Evolutionary conservation across 2,113 vertebrate genomes (phyloP), one percentile per base, ranked within the genome.

Genomic region (Dicrurus megarhynchus): DNA sequence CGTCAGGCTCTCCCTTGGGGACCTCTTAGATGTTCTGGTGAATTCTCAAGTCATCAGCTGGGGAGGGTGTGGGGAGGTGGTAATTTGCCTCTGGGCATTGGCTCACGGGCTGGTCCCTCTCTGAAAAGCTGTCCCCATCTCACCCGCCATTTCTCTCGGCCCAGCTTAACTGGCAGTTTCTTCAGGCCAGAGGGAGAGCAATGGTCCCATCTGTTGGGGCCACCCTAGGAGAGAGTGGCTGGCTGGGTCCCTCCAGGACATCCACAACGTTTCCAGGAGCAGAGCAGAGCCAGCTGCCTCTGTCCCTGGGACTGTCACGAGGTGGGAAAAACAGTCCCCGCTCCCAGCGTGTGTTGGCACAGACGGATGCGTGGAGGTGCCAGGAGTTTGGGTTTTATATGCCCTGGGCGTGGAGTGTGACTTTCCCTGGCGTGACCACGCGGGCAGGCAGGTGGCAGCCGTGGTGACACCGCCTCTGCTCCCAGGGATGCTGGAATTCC

Each of bases 301-400:
- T 44, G 11, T 27, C 79, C 46, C 53, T 79, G 68, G 33, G 35
- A 35, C 46, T 42, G 64, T 88, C 92, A 89, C 70, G 44, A 93
- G 70, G 79, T 68, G 89, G 60, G 39, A 82, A 56, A 5, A 37
- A 16, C 16, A 12, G 52, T 60, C 39, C 17, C 68, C 0, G 4
- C 49, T 95, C 79, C 44, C 73, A 86, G 67, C 9, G 0, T 17
- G 56, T 22, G 82, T 28, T 65, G 92, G 74, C 78, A 46, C 63
- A 30, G 89, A n/a, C 0, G 23, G 80, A 39, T 0, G 3, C 0
- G 0, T 42, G 55, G 83, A 49, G 82, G 3, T 78, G 63, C 65
- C 69, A 63, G 60, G 44, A 94, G 37, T 42, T 68, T 37, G 61
- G 10, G 13, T 27, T 91, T 61, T 7, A 0, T 24, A 0, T 19